Base-by-base conservation (phyloP, 2,797 vertebrate species). In the Scleropages formosus region DNA sequence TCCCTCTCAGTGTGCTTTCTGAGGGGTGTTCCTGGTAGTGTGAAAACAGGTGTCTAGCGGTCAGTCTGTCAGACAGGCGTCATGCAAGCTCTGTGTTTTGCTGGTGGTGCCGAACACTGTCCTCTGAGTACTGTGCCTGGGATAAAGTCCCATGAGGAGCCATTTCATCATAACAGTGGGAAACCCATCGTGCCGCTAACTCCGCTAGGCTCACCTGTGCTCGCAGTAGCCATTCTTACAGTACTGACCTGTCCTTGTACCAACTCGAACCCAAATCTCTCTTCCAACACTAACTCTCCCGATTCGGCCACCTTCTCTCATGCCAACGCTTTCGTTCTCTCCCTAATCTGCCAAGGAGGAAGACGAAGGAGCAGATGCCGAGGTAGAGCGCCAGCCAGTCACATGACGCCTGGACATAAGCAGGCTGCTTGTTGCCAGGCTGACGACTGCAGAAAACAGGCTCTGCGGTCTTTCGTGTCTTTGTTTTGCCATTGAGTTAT, bases 321-420 rank as follows among this genome's bases (percentile, higher is more conserved):
- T 39, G 31, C 31, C 72, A 76, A 64, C 58, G 60, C 64, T 27
- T 47, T 71, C 39, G 71, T 20, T 80, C 76, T 82, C 2, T 82
- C 72, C 80, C 39, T 80, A 24, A 75, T 76, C 71, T 69, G 67
- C 31, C 78, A 82, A 87, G 81, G 82, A 82, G 51, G 84, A 87
- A 80, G 84, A 88, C 46, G 83, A 85, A 6, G 58, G 82, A 73
- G 85, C 85, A 78, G 84, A 87, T 76, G 84, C 83, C 80, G 84
- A 88, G 85, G 85, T 87, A 84, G 68, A 78, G 72, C 10, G 68
- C 47, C n/a, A 62, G 47, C 1, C 4, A 9, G n/a, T 26, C 4
- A 67, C 27, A 44, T 59, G 27, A 9, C 59, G 20, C 44, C 8
- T 68, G 39, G 64, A 39, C 13, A 27, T 4, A 15, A 18, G 26